Evolutionary conservation across 2,113 vertebrate species (phyloP).

Genomic region (Calonectris borealis): DNA sequence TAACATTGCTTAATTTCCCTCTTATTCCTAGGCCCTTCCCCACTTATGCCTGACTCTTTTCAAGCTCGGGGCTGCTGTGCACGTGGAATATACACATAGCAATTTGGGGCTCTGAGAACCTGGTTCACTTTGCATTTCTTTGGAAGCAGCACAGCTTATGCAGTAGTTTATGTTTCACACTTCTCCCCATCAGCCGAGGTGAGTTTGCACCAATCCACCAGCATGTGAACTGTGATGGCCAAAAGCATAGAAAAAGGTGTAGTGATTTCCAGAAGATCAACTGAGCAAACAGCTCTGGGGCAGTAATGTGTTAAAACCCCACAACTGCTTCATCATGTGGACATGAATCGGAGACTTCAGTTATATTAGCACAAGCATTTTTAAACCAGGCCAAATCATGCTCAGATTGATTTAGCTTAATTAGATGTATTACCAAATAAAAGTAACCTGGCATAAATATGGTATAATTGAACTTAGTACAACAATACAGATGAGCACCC

Average conservation of each 20-base stretch:
- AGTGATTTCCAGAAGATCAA: neutral
- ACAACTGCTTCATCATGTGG: neutral
- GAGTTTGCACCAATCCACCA: neutral
- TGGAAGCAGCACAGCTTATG: neutral
- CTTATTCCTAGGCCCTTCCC: neutral
- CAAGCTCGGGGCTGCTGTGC: neutral
- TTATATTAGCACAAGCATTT: neutral
- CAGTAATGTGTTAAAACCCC: neutral
- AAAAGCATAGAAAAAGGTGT: neutral
- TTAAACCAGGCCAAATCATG: neutral
- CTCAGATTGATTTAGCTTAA: neutral
- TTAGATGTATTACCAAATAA: neutral
- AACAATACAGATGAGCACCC: neutral
- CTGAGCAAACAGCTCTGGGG: neutral
- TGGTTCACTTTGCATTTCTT: neutral
- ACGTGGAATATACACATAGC: neutral
- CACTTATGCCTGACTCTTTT: neutral
- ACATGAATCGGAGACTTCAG: rapidly evolving
- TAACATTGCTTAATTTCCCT: neutral
- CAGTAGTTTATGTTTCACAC: neutral
- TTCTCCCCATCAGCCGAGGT: neutral
- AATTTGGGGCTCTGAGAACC: neutral
- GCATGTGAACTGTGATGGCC: neutral
- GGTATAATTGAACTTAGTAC: neutral
- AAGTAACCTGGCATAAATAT: neutral